Evolutionary conservation across 2,113 vertebrate genomes (phyloP).

Genomic region (Oreochromis niloticus): DNA sequence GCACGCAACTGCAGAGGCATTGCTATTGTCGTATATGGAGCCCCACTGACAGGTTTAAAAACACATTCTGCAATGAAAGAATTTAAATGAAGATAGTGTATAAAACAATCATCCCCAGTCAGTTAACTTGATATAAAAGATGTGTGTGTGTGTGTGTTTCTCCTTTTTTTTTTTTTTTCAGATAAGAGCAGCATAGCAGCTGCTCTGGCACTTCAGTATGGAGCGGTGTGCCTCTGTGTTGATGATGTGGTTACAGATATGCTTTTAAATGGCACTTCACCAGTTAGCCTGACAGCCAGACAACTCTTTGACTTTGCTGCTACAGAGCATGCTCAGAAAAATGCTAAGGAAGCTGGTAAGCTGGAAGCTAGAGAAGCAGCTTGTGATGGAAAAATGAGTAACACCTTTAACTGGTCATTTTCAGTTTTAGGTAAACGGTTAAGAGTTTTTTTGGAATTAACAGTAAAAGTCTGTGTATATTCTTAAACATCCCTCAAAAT

Average conservation of each 20-base stretch:
- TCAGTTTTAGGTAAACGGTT: background rate
- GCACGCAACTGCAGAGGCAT: slow-evolving; percentile 73
- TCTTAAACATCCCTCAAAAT: too few species aligned
- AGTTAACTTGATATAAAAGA: background rate
- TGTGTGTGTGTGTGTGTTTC: rapidly evolving
- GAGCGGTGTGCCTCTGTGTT: slow-evolving; percentile 66
- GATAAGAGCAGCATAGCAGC: slow-evolving; percentile 71
- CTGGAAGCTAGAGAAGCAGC: background rate
- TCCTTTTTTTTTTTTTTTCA: slow-evolving; percentile 4
- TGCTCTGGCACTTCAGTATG: slow-evolving; percentile 73
- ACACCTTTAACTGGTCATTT: background rate
- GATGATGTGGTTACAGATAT: slow-evolving; percentile 77
- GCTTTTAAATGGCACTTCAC: slow-evolving; percentile 61
- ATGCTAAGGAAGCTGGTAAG: slow-evolving; percentile 65
- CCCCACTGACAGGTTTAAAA: slow-evolving; percentile 76
- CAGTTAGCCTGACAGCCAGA: slow-evolving; percentile 59
- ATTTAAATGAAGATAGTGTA: background rate
- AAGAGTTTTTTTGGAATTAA: background rate
- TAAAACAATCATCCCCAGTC: background rate
- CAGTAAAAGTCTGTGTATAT: too few species aligned
- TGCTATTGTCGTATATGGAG: slow-evolving; percentile 79
- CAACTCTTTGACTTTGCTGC: slow-evolving; percentile 72
- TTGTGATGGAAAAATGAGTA: background rate
- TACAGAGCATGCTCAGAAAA: slow-evolving; percentile 50
- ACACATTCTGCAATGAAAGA: background rate